These are phyloP conservation scores for Panagrolaimus sp. DNA, from an alignment of 1,140 invertebrate genomes.

Conservation along the genomic window DNA sequence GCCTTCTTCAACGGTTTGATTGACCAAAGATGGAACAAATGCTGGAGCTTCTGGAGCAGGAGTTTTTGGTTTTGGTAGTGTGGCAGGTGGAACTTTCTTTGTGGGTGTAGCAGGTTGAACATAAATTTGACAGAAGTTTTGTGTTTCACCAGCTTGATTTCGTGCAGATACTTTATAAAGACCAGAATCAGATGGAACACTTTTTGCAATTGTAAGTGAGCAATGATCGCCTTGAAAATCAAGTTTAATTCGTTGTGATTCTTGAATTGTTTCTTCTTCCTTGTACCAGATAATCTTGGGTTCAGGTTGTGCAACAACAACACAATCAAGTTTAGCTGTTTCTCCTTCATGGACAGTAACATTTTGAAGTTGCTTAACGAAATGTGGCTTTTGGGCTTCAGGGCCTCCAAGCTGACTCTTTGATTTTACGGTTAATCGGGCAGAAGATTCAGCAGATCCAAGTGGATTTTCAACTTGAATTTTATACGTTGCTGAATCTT, in stretches of 20 bases:
- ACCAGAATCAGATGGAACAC: constrained; percentile 37
- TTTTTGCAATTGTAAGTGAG: constrained; percentile 34
- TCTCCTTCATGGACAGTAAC: constrained; percentile 58
- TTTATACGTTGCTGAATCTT: constrained; percentile 74
- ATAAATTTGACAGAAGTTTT: constrained; percentile 57
- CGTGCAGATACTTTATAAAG: constrained; percentile 50
- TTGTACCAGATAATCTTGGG: constrained; percentile 55
- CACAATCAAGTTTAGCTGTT: constrained; percentile 59
- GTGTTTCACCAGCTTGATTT: constrained; percentile 60
- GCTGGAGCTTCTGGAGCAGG: constrained; percentile 25
- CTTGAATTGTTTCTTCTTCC: constrained; percentile 47
- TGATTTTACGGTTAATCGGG: constrained; percentile 72
- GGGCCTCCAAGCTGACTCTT: constrained; percentile 18
- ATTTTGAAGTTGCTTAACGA: constrained; percentile 48
- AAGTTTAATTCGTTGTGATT: constrained; percentile 44
- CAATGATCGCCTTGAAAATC: constrained; percentile 51
- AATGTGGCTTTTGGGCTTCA: constrained; percentile 44
- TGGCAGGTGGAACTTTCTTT: constrained; percentile 39
- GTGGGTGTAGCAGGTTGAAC: constrained; percentile 24
- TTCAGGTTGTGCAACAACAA: constrained; percentile 61
- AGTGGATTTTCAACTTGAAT: constrained; percentile 68
- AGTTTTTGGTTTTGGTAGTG: constrained; percentile 43
- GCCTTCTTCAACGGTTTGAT: constrained; percentile 54
- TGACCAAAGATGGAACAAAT: constrained; percentile 36
- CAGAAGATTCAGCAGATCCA: constrained; percentile 70